Conservation (phyloP, 2,797 vertebrate species). For the Eulemur rubriventer region DNA sequence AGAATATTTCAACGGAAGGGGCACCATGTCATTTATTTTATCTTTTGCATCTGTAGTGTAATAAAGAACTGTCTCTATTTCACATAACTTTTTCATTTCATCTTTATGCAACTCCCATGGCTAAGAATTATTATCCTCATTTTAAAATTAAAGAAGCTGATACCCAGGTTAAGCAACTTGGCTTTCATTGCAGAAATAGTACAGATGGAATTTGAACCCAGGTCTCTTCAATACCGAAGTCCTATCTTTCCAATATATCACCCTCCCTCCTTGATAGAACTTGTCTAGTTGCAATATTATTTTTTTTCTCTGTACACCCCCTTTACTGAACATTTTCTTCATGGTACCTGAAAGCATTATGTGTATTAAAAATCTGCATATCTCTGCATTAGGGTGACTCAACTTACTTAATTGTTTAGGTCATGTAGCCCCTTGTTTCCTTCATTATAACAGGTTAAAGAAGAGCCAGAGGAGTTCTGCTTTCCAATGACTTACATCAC, state of each 20-base stretch:
- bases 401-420: background rate
- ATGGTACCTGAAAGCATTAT: background rate
- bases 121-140: background rate
- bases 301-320: background rate
- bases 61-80: background rate
- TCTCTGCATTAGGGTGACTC: background rate
- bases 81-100: background rate
- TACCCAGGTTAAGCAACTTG: background rate
- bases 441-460: conserved; percentile 23
- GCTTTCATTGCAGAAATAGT: background rate
- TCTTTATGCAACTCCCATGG: background rate
- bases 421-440: background rate
- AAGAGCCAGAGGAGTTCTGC: conserved; percentile 48
- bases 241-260: background rate
- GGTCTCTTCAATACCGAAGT: background rate
- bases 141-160: background rate
- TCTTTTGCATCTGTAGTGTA: background rate
- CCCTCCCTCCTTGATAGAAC: background rate
- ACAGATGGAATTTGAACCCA: background rate
- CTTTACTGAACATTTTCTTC: background rate
- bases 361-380: background rate
- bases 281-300: background rate
- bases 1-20: background rate
- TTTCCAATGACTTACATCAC: conserved; percentile 68
- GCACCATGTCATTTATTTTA: conserved; percentile 23